phyloP scores from a whole-genome alignment of 2,113 vertebrate genomes.

The Prochilodus magdalenae region DNA sequence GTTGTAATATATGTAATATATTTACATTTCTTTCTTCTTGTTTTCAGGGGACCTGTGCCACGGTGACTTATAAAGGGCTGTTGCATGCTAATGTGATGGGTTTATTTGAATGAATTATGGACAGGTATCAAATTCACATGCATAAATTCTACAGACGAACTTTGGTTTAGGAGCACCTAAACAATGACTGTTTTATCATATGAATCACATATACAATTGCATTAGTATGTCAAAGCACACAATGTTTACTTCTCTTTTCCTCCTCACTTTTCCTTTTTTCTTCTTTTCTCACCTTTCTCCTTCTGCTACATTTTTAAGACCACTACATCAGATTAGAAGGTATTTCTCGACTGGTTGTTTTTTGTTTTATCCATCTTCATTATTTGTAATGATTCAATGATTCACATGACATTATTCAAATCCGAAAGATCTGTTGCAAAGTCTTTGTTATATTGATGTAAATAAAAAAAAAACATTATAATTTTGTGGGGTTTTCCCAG shows the following conservation, averaged over 20 bases:
- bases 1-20: not conserved
- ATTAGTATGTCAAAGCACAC: slow-evolving; percentile 21
- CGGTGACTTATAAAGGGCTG: slow-evolving; percentile 65
- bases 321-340: slow-evolving; percentile 7
- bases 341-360: slow-evolving; percentile 18
- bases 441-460: slow-evolving; percentile 30
- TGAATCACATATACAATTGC: slow-evolving; percentile 1
- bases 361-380: not conserved
- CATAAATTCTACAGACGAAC: slow-evolving; percentile 8
- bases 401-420: not conserved
- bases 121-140: not conserved
- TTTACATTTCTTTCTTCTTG: slow-evolving; percentile 17
- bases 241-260: slow-evolving; percentile 2
- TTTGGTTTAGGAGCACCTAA: not conserved
- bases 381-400: not conserved
- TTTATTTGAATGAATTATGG: slow-evolving; percentile 5
- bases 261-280: no score
- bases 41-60: slow-evolving; percentile 66
- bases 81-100: not conserved
- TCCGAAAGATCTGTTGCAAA: not conserved
- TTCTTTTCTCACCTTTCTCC: no score
- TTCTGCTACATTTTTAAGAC: not conserved
- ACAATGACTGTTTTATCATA: slow-evolving; percentile 12
- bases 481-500: not conserved
- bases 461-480: slow-evolving; percentile 15